Conservation (phyloP, 2,113 vertebrate genomes). For the Papio anubis region DNA sequence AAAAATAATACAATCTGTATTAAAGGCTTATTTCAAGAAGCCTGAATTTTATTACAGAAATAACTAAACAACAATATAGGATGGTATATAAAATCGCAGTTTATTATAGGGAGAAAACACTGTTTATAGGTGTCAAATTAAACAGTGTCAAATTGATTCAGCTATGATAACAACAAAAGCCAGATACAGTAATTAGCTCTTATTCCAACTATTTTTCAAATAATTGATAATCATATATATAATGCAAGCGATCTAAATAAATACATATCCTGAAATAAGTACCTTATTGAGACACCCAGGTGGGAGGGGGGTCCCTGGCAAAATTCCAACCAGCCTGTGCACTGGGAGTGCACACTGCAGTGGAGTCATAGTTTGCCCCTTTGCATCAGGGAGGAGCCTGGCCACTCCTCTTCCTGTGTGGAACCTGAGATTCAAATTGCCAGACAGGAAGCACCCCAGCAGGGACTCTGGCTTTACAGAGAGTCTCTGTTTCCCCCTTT, state of each 20-base stretch:
- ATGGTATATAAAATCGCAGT: background rate
- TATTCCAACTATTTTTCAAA: background rate
- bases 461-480: no score
- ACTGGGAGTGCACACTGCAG: no score
- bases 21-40: conserved; percentile 10
- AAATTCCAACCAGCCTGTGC: no score
- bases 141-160: background rate
- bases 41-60: background rate
- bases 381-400: no score
- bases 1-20: background rate
- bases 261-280: background rate
- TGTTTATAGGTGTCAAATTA: no score
- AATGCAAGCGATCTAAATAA: background rate
- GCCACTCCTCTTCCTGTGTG: no score
- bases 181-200: background rate
- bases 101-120: background rate
- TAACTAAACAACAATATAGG: background rate
- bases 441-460: no score
- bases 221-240: background rate
- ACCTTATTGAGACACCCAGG: no score
- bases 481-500: no score
- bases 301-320: no score
- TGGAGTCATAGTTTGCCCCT: no score
- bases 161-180: background rate
- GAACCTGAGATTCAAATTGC: no score